Percentiles rank a stretch among this genome's conserved stretches.
phyloP scores from a whole-genome alignment of 2,797 vertebrate genomes.

The Peromyscus attwateri region DNA sequence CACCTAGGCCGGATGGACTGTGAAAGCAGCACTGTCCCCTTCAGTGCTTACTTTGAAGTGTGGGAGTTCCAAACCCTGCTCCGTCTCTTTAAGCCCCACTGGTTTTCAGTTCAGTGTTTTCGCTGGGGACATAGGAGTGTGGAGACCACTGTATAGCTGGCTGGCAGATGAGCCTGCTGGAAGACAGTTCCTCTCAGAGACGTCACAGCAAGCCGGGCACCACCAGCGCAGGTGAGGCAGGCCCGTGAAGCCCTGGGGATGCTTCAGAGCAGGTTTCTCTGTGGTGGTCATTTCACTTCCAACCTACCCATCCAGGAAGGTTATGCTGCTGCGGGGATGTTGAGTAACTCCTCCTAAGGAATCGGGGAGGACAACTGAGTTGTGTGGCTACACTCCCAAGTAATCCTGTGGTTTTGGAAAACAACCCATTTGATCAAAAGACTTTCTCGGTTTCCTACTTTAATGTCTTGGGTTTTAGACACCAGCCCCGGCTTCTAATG shows the following conservation, averaged over 20 bases:
- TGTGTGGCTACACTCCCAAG: not conserved
- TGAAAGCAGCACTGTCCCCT: not conserved
- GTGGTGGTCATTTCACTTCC: not conserved
- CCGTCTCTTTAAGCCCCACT: not conserved
- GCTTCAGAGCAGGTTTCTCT: not conserved
- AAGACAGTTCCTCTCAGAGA: not conserved
- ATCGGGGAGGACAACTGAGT: not conserved
- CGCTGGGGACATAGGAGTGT: not conserved
- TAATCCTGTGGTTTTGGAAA: not conserved
- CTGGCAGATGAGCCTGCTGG: not conserved
- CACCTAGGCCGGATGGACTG: not conserved
- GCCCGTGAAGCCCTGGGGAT: not conserved
- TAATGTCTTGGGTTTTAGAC: not conserved
- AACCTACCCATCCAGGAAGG: not conserved
- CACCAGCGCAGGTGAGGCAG: not conserved
- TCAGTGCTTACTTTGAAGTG: not conserved
- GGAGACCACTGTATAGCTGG: not conserved
- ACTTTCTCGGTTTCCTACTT: not conserved
- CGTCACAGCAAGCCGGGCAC: not conserved
- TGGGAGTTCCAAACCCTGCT: not conserved
- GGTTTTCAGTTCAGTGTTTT: not conserved
- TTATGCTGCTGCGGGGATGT: not conserved
- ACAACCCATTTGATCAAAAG: slow-evolving; percentile 24
- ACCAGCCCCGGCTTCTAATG: not conserved
- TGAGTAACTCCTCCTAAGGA: not conserved